phyloP scores from a whole-genome alignment of 2,113 vertebrate genomes.

The Phocoena sinus region DNA sequence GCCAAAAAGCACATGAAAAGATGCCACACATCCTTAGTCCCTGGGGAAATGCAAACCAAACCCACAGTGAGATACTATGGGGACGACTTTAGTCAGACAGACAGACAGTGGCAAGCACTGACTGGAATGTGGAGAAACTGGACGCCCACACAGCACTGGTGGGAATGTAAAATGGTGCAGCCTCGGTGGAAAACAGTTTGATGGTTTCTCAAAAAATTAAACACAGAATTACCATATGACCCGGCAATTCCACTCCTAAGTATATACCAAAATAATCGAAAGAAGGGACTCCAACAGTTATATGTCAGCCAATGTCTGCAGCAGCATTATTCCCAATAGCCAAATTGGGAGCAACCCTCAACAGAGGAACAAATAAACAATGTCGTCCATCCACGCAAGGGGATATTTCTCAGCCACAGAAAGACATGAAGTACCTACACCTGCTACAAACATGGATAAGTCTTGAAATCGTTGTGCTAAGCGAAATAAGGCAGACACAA shows the following conservation, averaged over 20 bases:
- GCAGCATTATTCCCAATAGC: not conserved
- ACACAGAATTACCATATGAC: not conserved
- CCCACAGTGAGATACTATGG: too few relatives aligned
- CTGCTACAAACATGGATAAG: accelerated
- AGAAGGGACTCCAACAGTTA: too few relatives aligned
- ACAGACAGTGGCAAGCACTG: not conserved
- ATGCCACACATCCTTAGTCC: not conserved
- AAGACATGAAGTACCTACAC: too few relatives aligned
- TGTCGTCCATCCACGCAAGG: too few relatives aligned
- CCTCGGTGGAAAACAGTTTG: not conserved
- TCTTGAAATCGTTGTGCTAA: not conserved
- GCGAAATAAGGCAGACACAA: not conserved
- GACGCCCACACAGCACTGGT: too few relatives aligned
- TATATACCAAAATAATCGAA: accelerated
- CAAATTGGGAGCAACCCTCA: not conserved
- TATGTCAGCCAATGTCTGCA: not conserved
- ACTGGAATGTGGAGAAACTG: accelerated
- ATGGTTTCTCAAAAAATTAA: not conserved
- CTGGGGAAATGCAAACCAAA: not conserved
- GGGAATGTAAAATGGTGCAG: not conserved
- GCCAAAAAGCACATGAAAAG: not conserved
- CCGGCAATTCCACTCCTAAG: not conserved
- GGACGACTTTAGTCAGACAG: not conserved
- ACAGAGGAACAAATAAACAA: too few relatives aligned
- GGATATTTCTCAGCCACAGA: not conserved